Conservation (phyloP, 2,888 invertebrate genomes). For the Sylvicola fuscatus region DNA sequence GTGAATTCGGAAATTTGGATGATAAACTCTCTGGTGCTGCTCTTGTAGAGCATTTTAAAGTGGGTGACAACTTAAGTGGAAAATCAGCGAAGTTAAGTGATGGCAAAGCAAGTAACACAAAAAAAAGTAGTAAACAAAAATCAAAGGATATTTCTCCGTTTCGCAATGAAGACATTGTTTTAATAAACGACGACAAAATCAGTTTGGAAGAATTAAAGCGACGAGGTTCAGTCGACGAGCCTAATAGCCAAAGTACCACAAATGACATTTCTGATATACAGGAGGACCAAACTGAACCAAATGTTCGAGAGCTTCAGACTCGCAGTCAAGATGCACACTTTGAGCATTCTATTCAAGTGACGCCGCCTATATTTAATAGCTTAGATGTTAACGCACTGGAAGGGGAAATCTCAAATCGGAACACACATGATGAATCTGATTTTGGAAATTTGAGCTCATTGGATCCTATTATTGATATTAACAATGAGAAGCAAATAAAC, state of each 20-base stretch:
- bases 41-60: slow-evolving; percentile 20
- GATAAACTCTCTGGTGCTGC: slow-evolving; percentile 20
- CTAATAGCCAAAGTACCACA: slow-evolving; percentile 21
- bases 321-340: slow-evolving; percentile 7
- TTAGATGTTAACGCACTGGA: neutral
- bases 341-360: neutral
- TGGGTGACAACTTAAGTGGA: slow-evolving; percentile 7
- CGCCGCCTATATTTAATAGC: neutral
- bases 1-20: slow-evolving; percentile 11
- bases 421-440: slow-evolving; percentile 8
- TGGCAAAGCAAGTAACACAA: neutral
- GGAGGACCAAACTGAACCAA: slow-evolving; percentile 14
- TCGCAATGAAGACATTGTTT: slow-evolving; percentile 5
- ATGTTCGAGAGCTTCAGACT: slow-evolving; percentile 5
- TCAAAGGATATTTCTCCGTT: slow-evolving; percentile 3
- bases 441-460: slow-evolving; percentile 12
- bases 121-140: too few species aligned
- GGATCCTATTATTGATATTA: slow-evolving; percentile 11
- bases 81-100: slow-evolving; percentile 1
- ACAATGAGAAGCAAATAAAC: slow-evolving; percentile 13
- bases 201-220: slow-evolving; percentile 6
- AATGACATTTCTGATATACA: slow-evolving; percentile 22
- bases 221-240: slow-evolving; percentile 6
- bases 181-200: slow-evolving; percentile 8
- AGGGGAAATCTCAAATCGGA: neutral